Base-by-base conservation (phyloP, 2,113 vertebrate genomes). In the Rafetus swinhoei region DNA sequence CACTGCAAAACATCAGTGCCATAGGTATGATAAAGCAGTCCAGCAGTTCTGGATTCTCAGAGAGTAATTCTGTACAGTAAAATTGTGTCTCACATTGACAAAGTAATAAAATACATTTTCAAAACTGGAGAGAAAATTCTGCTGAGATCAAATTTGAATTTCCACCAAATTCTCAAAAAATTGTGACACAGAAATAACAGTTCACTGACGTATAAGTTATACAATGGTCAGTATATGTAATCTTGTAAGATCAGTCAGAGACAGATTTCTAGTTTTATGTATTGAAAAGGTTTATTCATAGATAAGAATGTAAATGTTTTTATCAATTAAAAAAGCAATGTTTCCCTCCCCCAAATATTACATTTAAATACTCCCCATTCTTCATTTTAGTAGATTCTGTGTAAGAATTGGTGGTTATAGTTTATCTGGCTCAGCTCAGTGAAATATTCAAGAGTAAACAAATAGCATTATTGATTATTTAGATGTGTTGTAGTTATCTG, bases 61-160 rank as follows among this genome's bases (percentile, higher is more conserved):
- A n/a, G 62, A n/a, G 62, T 29, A 69, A 69, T 69, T 69, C 62
- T 69, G 15, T 69, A 69, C 32, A 69, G 15, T 32, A 32, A 32
- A n/a, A 18, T 69, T 69, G 15, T 29, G 83, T 92, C 32, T 84
- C 86, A 80, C 72, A 45, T 45, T 45, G 45, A 45, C 45, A 5
- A 39, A 45, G 11, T 76, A 39, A 45, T 76, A 45, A 24, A 45
- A 76, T 45, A 76, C 4, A 83, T 87, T 69, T 35, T 87, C n/a
- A 32, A 22, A 57, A 82, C n/a, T 57, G 25, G 84, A 56, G 53
- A 7, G 55, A 24, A 84, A 91, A 35, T 4, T 10, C 85, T 79
- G 53, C 82, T 65, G 69, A 72, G 92, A 27, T 55, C 50, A 92
- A 93, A 87, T 94, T 57, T 87, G 55, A 84, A 65, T 79, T 93